Evolutionary conservation across 53 echinoderm and acorn worm genomes (phyloP), one percentile per base, ranked within the genome.

Genomic region (Apostichopus leukothele): DNA sequence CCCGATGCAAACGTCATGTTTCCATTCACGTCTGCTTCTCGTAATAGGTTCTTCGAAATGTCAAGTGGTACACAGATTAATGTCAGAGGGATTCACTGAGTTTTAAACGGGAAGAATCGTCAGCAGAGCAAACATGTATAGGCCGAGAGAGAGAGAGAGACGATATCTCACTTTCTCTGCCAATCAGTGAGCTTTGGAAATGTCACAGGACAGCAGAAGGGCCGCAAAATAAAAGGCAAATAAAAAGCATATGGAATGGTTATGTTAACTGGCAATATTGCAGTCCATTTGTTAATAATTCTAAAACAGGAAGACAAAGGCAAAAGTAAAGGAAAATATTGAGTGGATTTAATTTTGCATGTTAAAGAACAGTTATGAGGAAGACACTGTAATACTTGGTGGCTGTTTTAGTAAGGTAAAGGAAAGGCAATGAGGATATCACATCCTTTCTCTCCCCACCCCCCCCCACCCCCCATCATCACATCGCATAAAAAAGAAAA

Each of bases 1-100:
- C 71, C 71, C 71, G 71, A n/a, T 68, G 71, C 71, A 68, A 68
- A 68, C 71, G 71, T 68, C 71, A 68, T 68, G 18, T 68, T 68
- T 68, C 18, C 19, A 68, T 14, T 68, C 71, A 18, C 71, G 18
- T 68, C 71, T 68, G 71, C 18, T 68, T 68, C 71, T 19, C 18
- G 71, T 68, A 68, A 68, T 68, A 68, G 71, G 71, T 68, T 68
- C 71, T 68, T 68, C 19, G 71, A 68, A 68, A 68, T 68, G 71
- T 68, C 71, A 68, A 68, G 71, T 68, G 71, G 71, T 68, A 68
- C 71, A 68, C 71, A 68, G 71, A 68, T 68, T 68, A 68, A 68
- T 68, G 71, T 68, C 71, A 68, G 19, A 68, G 71, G 71, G 71
- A 68, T 68, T 68, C 71, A 68, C 18, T 6, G 71, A 68, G 14